phyloP scores from a whole-genome alignment of 2,888 invertebrate species.

The Ptychoptera contaminata region DNA sequence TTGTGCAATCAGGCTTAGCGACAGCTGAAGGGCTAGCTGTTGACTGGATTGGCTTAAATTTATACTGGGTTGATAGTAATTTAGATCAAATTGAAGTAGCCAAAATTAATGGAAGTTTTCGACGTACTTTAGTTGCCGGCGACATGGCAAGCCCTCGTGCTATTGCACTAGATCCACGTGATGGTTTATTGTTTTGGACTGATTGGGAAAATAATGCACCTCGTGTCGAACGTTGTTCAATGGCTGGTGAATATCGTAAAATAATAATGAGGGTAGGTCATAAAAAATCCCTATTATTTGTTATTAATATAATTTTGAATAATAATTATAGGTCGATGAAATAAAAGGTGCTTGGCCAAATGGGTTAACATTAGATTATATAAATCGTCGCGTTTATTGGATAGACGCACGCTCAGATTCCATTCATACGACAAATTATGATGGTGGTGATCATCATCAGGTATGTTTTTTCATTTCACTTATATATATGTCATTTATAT shows the following conservation, averaged over 20 bases:
- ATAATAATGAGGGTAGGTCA: constrained; percentile 42
- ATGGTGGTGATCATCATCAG: constrained; percentile 51
- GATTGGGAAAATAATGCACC: constrained; percentile 71
- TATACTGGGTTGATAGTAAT: constrained; percentile 80
- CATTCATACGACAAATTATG: constrained; percentile 69
- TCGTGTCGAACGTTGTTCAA: constrained; percentile 65
- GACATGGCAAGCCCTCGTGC: constrained; percentile 76
- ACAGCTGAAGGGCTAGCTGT: constrained; percentile 82
- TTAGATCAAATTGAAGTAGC: constrained; percentile 73
- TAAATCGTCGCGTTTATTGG: constrained; percentile 61
- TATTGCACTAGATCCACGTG: constrained; percentile 63
- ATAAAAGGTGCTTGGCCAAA: constrained; percentile 64
- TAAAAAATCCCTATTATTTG: background rate
- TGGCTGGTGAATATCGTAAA: constrained; percentile 53
- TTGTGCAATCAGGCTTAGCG: constrained; percentile 67
- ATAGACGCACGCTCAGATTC: constrained; percentile 80
- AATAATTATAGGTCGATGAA: constrained; percentile 20
- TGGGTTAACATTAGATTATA: constrained; percentile 66
- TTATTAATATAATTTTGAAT: background rate
- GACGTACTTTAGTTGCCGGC: constrained; percentile 62
- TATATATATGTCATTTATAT: background rate
- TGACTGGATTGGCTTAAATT: constrained; percentile 73
- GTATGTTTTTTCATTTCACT: constrained; percentile 13
- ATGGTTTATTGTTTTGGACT: constrained; percentile 71
- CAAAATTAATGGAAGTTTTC: constrained; percentile 52